Percentiles rank a stretch among this genome's conserved stretches.
Evolutionary conservation across 2,797 vertebrate genomes (phyloP).

Genomic region (Mustela erminea): DNA sequence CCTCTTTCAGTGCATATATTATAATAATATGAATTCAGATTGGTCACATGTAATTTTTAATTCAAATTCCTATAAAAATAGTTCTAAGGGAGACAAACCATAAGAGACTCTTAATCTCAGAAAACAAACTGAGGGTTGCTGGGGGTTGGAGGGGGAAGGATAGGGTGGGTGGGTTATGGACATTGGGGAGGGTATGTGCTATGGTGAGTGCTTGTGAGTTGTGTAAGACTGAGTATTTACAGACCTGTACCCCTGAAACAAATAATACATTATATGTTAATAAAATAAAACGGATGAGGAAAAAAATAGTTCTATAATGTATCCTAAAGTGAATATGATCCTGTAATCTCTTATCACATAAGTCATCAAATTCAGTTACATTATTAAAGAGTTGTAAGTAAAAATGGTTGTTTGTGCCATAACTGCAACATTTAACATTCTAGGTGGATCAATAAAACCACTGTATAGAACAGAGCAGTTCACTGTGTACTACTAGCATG

Average conservation of each 20-base stretch:
- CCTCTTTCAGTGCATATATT: neutral
- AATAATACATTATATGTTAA: too few relatives aligned
- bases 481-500: neutral
- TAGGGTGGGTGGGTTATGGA: too few relatives aligned
- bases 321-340: neutral
- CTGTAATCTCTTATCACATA: neutral
- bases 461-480: neutral
- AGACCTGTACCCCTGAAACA: too few relatives aligned
- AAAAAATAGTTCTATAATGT: neutral
- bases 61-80: neutral
- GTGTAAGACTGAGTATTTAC: too few relatives aligned
- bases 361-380: neutral
- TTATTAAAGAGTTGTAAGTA: neutral
- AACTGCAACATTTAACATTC: neutral
- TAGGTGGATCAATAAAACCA: neutral
- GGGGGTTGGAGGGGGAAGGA: too few relatives aligned
- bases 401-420: neutral
- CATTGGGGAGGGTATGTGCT: too few relatives aligned
- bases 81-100: neutral
- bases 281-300: too few relatives aligned
- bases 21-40: neutral
- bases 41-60: neutral
- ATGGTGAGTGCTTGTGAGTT: too few relatives aligned
- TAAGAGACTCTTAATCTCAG: too few relatives aligned
- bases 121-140: too few relatives aligned